Base-by-base conservation (phyloP, 2,888 invertebrate genomes). In the Omphaloscelis lunosa region DNA sequence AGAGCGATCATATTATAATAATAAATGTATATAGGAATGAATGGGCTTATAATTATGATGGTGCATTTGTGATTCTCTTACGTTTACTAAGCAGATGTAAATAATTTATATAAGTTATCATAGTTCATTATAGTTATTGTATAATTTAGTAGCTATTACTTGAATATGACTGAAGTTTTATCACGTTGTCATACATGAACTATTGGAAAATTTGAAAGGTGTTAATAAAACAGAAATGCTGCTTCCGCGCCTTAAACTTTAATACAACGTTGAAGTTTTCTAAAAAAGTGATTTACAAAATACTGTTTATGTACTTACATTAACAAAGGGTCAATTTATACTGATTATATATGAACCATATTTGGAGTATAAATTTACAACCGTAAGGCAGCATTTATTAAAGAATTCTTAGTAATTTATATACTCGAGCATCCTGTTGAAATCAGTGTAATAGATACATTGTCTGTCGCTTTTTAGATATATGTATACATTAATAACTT, bases 101-200 rank as follows among this genome's bases (percentile, higher is more conserved):
- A 96, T 96, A 96, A 92, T 94, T 95, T 95, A 85, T 92, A 92
- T 96, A 95, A 95, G 95, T 94, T 95, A 93, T 90, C 86, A 89
- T 94, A 93, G 92, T 92, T 91, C 84, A 89, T 92, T 93, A 92
- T 91, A 89, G 91, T 91, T 90, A 91, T 89, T 88, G 84, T 90
- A 91, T 93, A 91, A 92, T 94, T 95, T 94, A 88, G 91, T 92
- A 93, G 91, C 89, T 92, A 91, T 93, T 92, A 92, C 89, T 91
- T 90, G 85, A 91, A 93, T 89, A 93, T 91, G 94, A 95, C 95
- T 95, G 95, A 95, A 92, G 90, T 85, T 88, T 88, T 88, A 90
- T 89, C 89, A 87, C 73, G 56, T 80, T 79, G 58, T 80, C 79
- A 86, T 70, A 79, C 75, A 72, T 84, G 72, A 61, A 65, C 15